Evolutionary conservation across 1,140 invertebrate genomes (phyloP), one percentile per base, ranked within the genome.

Genomic region (Drosophila rhopaloa): DNA sequence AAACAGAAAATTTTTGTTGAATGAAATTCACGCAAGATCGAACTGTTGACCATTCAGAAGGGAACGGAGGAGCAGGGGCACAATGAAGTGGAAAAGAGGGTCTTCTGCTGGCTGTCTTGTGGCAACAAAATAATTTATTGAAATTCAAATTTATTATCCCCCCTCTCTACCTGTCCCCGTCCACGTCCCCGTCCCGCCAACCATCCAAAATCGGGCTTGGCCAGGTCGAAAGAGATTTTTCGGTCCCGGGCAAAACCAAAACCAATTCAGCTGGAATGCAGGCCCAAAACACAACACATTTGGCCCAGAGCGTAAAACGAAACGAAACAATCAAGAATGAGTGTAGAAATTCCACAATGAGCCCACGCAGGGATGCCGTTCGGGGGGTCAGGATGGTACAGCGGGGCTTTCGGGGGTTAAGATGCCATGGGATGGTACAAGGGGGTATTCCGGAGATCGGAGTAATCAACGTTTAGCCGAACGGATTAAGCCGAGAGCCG

Each of bases 271-370:
- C 65, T 88, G 83, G 83, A 88, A 88, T 88, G 83, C 83, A 88
- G 73, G 43, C 43, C 61, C 73, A 47, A 46, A 55, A 55, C 40
- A 72, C 68, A 74, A 67, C 81, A 85, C 68, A 85, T 80, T 79
- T 88, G 84, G 83, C 83, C 84, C 76, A 88, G 61, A 88, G 84
- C 83, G 83, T 88, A 89, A 83, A 89, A 77, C 84, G 86, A 88
- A 86, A 86, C 82, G 83, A 88, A 88, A 89, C 84, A 88, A 88
- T 88, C 84, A 88, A 88, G 84, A 88, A 88, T 88, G 84, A 88
- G 84, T 83, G 84, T 88, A 88, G 83, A 89, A 88, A 88, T 88
- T 88, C 84, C 84, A 88, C 80, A 88, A 88, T 88, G 84, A 88
- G 84, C 84, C 84, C 84, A 88, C 84, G 84, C 84, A 88, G 80